phyloP scores from a whole-genome alignment of 1,140 invertebrate species.

The Brachystomella parvula region DNA sequence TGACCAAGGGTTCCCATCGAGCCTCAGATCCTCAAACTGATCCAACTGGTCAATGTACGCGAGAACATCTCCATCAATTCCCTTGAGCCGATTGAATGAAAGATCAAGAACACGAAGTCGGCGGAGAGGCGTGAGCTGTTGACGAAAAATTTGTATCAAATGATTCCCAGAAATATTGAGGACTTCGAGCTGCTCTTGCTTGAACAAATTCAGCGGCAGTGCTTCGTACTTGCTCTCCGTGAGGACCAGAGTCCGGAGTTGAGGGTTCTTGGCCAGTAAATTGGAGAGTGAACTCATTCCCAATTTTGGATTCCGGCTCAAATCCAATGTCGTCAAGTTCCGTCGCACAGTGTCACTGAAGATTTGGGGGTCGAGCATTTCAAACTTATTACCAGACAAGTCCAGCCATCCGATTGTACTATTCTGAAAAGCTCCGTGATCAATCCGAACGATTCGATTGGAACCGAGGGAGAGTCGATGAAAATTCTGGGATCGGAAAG shows the following conservation, averaged over 20 bases:
- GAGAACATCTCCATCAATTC: slow-evolving; percentile 28
- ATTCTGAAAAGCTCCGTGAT: slow-evolving; percentile 50
- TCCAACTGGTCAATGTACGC: slow-evolving; percentile 21
- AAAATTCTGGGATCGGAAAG: slow-evolving; percentile 54
- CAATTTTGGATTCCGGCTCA: slow-evolving; percentile 31
- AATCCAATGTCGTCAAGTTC: slow-evolving; percentile 29
- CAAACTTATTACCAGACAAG: slow-evolving; percentile 38
- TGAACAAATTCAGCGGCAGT: slow-evolving; percentile 29
- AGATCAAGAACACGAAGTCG: slow-evolving; percentile 29
- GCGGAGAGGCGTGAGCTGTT: slow-evolving; percentile 21
- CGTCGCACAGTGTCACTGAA: slow-evolving; percentile 24
- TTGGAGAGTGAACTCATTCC: slow-evolving; percentile 16
- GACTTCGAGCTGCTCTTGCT: slow-evolving; percentile 22
- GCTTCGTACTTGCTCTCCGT: slow-evolving; percentile 30
- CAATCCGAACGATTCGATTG: slow-evolving; percentile 55
- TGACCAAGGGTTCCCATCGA: slow-evolving; percentile 30
- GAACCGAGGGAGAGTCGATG: slow-evolving; percentile 53
- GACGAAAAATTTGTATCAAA: slow-evolving; percentile 26
- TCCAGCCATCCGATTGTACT: slow-evolving; percentile 52
- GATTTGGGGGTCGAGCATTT: slow-evolving; percentile 31
- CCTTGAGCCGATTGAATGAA: slow-evolving; percentile 28
- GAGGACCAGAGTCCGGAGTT: slow-evolving; percentile 26
- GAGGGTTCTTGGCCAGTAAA: slow-evolving; percentile 27
- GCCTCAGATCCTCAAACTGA: slow-evolving; percentile 21
- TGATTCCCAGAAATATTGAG: slow-evolving; percentile 32